Evolutionary conservation across 1,140 invertebrate species (phyloP).

Genomic region (Drosophila ogumai): DNA sequence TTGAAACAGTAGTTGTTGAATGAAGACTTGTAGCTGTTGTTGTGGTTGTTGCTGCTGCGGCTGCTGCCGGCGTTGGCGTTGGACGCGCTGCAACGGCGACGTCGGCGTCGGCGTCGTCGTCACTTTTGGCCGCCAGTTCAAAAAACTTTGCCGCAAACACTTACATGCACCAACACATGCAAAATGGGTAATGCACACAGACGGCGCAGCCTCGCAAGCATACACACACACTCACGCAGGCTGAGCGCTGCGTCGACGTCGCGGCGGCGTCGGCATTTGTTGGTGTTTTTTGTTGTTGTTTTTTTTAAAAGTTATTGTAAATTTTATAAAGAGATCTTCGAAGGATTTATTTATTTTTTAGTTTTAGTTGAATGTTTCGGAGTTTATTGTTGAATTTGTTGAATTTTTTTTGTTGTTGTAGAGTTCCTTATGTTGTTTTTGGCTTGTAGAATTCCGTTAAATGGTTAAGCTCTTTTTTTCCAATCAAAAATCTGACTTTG

Average conservation of each 20-base stretch:
- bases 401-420: too few relatives aligned
- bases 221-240: constrained; percentile 61
- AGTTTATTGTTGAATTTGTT: not conserved
- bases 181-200: constrained; percentile 16
- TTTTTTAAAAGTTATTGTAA: not conserved
- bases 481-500: not conserved
- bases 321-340: not conserved
- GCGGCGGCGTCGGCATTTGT: constrained; percentile 59
- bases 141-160: constrained; percentile 53
- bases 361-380: constrained; percentile 22
- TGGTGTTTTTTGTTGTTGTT: constrained; percentile 27
- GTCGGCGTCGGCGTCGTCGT: constrained; percentile 61
- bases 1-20: constrained; percentile 14
- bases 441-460: not conserved
- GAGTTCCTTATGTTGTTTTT: not conserved
- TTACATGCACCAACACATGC: constrained; percentile 51
- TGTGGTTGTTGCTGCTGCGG: constrained; percentile 40
- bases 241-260: constrained; percentile 66
- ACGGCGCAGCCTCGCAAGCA: constrained; percentile 9
- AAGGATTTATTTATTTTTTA: too few relatives aligned
- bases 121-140: constrained; percentile 82
- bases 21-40: constrained; percentile 8
- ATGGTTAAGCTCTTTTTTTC: not conserved
- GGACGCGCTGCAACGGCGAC: constrained; percentile 54
- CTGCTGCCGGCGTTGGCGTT: constrained; percentile 44